These are phyloP conservation scores for Ectemnius cavifrons DNA, from an alignment of 2,888 invertebrate genomes.

Conservation along the genomic window DNA sequence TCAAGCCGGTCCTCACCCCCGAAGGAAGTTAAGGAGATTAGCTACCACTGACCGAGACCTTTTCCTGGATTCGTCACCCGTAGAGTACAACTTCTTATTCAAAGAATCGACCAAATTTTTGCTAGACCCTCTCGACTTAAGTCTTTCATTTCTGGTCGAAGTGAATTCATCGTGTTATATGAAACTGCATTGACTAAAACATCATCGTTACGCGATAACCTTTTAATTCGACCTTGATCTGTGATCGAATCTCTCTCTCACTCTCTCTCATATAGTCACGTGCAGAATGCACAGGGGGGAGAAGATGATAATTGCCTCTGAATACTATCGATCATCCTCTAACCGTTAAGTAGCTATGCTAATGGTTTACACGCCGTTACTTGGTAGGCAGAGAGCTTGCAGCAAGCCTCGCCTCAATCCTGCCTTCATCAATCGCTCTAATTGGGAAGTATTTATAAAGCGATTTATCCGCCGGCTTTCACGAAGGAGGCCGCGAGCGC, in stretches of 20 bases:
- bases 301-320: constrained; percentile 42
- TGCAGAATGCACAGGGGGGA: background rate
- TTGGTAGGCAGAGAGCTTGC: constrained; percentile 20
- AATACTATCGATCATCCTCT: constrained; percentile 44
- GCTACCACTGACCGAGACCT: constrained; percentile 31
- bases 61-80: background rate
- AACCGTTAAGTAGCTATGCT: constrained; percentile 42
- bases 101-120: too few species aligned
- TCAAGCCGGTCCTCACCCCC: constrained; percentile 34
- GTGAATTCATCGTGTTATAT: too few species aligned
- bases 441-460: constrained; percentile 38
- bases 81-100: background rate
- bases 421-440: constrained; percentile 36
- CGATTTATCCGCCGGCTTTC: constrained; percentile 16
- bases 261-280: constrained; percentile 9
- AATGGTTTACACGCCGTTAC: constrained; percentile 39
- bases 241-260: constrained; percentile 11
- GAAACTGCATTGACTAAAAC: too few species aligned
- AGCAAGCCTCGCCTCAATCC: constrained; percentile 24
- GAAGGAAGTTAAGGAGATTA: constrained; percentile 62
- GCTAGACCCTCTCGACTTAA: too few species aligned
- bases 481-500: background rate
- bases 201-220: constrained; percentile 22
- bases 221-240: constrained; percentile 37
- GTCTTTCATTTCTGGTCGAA: too few species aligned